These are phyloP conservation scores for Onychomys arenicola DNA, from an alignment of 2,797 vertebrate genomes.

Conservation along the genomic window DNA sequence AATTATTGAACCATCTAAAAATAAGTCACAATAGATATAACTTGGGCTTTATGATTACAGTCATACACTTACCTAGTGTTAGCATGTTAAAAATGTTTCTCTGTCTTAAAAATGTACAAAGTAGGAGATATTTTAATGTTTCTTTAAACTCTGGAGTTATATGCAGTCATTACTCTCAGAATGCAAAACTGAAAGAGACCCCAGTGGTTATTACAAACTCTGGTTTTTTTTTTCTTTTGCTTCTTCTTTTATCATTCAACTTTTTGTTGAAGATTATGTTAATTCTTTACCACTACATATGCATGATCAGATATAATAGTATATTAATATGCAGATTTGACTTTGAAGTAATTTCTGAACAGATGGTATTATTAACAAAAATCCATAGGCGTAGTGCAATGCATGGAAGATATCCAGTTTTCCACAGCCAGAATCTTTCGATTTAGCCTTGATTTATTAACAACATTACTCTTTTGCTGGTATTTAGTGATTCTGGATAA, in stretches of 20 bases:
- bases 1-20: constrained; percentile 23
- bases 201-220: background rate
- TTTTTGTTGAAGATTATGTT: constrained; percentile 26
- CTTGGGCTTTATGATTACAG: background rate
- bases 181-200: background rate
- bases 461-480: background rate
- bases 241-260: background rate
- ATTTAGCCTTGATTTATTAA: constrained; percentile 30
- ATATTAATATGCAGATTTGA: background rate
- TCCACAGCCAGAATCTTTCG: background rate
- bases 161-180: background rate
- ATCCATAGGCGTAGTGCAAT: background rate
- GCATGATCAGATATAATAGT: constrained; percentile 1
- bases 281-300: constrained; percentile 28
- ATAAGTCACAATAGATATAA: background rate
- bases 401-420: background rate
- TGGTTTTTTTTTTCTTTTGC: background rate
- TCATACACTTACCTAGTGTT: background rate
- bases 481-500: constrained; percentile 8
- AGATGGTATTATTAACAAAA: constrained; percentile 51
- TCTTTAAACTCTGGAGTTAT: background rate
- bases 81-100: background rate
- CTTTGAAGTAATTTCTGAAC: constrained; percentile 56
- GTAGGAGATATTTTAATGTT: background rate
- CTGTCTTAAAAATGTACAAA: constrained; percentile 20